Conservation (phyloP, 2,888 invertebrate species). For the Prosapia bicincta region DNA sequence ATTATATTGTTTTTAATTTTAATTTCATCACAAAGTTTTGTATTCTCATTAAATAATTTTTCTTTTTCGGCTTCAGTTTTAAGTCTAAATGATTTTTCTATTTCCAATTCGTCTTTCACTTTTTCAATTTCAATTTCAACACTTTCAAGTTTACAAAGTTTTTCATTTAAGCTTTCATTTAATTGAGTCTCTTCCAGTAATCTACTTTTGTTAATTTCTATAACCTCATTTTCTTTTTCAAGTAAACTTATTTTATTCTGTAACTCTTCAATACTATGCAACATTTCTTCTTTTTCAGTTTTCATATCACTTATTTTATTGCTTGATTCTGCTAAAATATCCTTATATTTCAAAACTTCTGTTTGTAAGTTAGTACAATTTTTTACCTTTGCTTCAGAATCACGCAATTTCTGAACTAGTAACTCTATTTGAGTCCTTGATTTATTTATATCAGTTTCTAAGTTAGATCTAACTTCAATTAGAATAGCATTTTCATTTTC, state of each 20-base stretch:
- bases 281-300: slow-evolving; percentile 9
- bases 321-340: slow-evolving; percentile 46
- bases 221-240: slow-evolving; percentile 35
- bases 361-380: slow-evolving; percentile 53
- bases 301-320: slow-evolving; percentile 42
- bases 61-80: slow-evolving; percentile 41
- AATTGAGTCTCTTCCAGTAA: slow-evolving; percentile 32
- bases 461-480: slow-evolving; percentile 38
- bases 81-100: slow-evolving; percentile 41
- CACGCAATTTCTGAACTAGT: slow-evolving; percentile 42
- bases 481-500: slow-evolving; percentile 39
- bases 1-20: not conserved
- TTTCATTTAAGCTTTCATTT: slow-evolving; percentile 35
- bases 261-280: slow-evolving; percentile 43
- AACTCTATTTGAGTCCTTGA: slow-evolving; percentile 31
- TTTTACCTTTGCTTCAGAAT: slow-evolving; percentile 49
- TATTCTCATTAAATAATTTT: slow-evolving; percentile 36
- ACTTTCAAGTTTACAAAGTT: slow-evolving; percentile 40
- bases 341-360: slow-evolving; percentile 43
- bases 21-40: slow-evolving; percentile 9
- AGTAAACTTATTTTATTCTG: slow-evolving; percentile 47
- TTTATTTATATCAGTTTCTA: slow-evolving; percentile 38
- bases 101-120: slow-evolving; percentile 41
- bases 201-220: slow-evolving; percentile 42
- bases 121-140: slow-evolving; percentile 39